phyloP scores from a whole-genome alignment of 2,113 vertebrate species.

The Parus major region DNA sequence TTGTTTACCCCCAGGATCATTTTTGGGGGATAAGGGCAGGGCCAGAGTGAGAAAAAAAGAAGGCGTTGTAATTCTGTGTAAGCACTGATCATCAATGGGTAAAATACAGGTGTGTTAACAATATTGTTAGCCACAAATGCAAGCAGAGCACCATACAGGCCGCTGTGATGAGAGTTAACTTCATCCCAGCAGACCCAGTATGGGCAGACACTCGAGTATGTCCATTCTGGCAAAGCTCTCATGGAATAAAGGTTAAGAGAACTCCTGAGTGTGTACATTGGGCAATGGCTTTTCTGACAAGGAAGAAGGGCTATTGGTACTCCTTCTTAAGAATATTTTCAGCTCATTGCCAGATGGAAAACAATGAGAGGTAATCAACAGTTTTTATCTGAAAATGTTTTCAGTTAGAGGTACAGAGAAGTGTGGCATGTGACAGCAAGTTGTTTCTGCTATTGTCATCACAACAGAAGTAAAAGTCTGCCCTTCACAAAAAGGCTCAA shows the following conservation, averaged over 20 bases:
- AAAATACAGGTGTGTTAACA: neutral
- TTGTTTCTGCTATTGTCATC: neutral
- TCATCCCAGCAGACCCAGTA: neutral
- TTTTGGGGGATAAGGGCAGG: neutral
- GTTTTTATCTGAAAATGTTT: neutral
- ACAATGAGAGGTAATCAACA: neutral
- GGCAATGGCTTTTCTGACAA: neutral
- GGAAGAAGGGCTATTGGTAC: neutral
- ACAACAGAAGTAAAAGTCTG: neutral
- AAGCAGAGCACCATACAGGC: neutral
- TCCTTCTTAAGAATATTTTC: neutral
- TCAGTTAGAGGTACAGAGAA: neutral
- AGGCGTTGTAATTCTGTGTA: too few species aligned
- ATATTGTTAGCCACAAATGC: neutral
- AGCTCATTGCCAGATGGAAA: neutral
- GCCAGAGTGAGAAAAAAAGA: neutral
- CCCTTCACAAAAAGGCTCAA: neutral
- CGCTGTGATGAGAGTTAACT: neutral
- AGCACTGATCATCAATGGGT: neutral
- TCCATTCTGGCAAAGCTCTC: neutral
- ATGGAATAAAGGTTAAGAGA: neutral
- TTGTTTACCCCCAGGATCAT: rapidly evolving
- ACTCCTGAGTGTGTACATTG: neutral
- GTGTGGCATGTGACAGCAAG: neutral
- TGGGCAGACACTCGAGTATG: neutral